Conservation (phyloP, 2,797 vertebrate species). For the Poliocrania exsul region DNA sequence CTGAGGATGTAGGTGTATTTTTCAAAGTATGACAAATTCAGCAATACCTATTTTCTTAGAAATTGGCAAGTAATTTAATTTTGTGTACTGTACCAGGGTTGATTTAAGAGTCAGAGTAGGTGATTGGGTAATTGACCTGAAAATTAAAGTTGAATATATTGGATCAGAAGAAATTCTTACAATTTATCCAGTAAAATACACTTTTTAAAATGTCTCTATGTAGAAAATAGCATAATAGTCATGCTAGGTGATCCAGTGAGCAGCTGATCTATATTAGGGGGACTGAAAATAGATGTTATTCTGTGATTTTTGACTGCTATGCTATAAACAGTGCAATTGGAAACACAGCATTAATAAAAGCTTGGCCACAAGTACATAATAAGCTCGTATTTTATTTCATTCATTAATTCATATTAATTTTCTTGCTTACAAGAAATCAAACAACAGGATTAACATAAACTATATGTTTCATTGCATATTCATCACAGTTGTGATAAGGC, state of each 20-base stretch:
- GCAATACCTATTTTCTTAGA: background rate
- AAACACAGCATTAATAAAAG: background rate
- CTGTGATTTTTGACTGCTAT: background rate
- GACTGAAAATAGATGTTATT: background rate
- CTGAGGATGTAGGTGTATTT: background rate
- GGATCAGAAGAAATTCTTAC: background rate
- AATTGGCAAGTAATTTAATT: background rate
- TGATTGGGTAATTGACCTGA: background rate
- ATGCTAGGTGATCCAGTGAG: background rate
- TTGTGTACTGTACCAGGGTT: background rate
- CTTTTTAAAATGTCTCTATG: background rate
- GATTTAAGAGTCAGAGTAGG: background rate
- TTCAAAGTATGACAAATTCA: background rate
- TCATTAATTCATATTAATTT: background rate
- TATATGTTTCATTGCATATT: background rate
- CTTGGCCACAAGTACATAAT: background rate
- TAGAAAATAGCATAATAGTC: background rate
- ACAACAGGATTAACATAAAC: background rate
- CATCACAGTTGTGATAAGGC: background rate
- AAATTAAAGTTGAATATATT: background rate
- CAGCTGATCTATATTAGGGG: background rate
- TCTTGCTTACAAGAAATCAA: background rate
- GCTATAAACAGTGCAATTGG: background rate
- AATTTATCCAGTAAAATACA: background rate
- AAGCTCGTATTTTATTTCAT: background rate